Conservation (phyloP, 1,140 invertebrate species). For the Scaptomyza pallida region DNA sequence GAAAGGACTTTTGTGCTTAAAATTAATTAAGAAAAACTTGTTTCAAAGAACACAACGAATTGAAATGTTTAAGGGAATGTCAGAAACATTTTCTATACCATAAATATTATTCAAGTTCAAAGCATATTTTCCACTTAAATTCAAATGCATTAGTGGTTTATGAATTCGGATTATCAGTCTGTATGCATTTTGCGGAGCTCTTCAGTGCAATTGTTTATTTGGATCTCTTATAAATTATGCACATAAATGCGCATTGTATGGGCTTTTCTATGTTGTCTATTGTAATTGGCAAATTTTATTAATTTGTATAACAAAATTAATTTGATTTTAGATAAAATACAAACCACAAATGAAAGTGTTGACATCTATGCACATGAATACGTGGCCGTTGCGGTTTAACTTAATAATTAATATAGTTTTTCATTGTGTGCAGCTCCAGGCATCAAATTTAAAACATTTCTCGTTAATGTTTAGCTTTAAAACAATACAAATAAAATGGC, state of each 20-base stretch:
- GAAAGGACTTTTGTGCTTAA: neutral
- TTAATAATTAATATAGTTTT: neutral
- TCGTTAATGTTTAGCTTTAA: neutral
- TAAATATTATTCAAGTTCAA: too few species aligned
- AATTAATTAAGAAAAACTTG: neutral
- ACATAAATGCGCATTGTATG: neutral
- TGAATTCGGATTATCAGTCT: neutral
- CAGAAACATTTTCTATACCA: too few species aligned
- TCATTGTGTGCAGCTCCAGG: neutral
- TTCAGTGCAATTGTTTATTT: neutral
- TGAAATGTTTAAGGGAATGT: too few species aligned
- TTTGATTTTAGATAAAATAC: conserved; percentile 8
- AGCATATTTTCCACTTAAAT: neutral
- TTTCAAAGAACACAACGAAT: too few species aligned
- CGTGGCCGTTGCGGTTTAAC: conserved; percentile 44
- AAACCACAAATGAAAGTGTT: conserved; percentile 65
- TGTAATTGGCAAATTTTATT: neutral
- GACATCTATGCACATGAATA: conserved; percentile 23
- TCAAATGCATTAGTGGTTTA: neutral
- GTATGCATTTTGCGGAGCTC: neutral
- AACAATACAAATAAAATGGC: too few species aligned
- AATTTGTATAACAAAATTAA: neutral
- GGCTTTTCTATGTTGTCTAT: neutral
- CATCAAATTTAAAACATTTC: neutral
- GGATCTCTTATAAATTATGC: neutral